Evolutionary conservation across 1,140 invertebrate genomes (phyloP).

Genomic region (Myzus persicae): DNA sequence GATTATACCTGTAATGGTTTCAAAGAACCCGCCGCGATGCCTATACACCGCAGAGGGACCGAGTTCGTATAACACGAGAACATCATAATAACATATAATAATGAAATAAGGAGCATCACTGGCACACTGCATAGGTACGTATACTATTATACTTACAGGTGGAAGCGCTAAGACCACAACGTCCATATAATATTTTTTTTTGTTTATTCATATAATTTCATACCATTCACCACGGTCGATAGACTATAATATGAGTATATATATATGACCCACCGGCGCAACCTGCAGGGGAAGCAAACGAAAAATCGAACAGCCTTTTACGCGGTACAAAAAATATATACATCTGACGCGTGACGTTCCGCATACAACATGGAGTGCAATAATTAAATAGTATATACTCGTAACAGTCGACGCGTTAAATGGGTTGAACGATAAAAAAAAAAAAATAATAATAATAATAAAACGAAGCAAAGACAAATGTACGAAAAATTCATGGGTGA

Average conservation of each 20-base stretch:
- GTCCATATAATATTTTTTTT: background rate
- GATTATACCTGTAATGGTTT: background rate
- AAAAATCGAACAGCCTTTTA: background rate
- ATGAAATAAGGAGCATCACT: background rate
- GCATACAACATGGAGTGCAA: constrained; percentile 4
- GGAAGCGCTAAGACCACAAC: background rate
- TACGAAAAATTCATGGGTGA: background rate
- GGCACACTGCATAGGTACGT: too few relatives aligned
- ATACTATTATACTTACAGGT: background rate
- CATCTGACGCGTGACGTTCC: background rate
- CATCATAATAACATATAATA: background rate
- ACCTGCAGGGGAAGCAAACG: background rate
- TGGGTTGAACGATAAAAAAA: background rate
- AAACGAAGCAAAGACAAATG: background rate
- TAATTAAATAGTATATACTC: background rate
- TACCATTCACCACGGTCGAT: background rate
- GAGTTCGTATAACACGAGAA: background rate
- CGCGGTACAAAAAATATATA: background rate
- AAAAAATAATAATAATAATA: too few relatives aligned
- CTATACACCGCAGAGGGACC: background rate
- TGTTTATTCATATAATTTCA: background rate
- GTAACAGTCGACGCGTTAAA: background rate
- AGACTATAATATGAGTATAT: background rate
- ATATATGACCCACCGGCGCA: background rate
- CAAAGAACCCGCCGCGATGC: background rate